These are phyloP conservation scores for Macaca mulatta DNA, from an alignment of 2,113 vertebrate genomes.

Conservation along the genomic window DNA sequence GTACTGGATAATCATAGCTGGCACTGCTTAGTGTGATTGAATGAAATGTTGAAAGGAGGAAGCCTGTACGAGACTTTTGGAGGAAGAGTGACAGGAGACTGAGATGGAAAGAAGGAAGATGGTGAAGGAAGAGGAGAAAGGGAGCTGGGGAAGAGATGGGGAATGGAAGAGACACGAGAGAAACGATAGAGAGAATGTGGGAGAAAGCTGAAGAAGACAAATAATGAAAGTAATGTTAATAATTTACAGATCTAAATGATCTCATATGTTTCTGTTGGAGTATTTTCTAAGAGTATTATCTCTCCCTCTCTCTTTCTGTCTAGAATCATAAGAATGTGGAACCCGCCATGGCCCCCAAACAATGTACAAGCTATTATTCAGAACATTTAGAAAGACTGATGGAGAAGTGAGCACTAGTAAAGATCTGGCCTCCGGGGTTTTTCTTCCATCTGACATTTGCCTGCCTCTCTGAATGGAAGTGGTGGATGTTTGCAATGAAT, in stretches of 20 bases:
- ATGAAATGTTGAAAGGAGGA: neutral
- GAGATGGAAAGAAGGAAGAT: neutral
- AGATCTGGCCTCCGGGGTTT: neutral
- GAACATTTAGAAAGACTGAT: neutral
- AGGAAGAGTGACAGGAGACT: no score
- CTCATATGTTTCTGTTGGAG: neutral
- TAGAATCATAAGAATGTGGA: conserved; percentile 8
- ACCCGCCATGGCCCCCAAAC: neutral
- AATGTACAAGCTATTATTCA: neutral
- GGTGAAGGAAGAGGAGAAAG: neutral
- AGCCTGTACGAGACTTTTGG: neutral
- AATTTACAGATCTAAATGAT: neutral
- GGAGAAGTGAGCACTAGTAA: neutral
- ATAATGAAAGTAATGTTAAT: neutral
- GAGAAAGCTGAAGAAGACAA: neutral
- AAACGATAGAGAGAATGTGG: neutral
- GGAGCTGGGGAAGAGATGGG: neutral
- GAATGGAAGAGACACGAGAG: neutral
- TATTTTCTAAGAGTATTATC: neutral
- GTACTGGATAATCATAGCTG: no score
- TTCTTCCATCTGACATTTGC: neutral
- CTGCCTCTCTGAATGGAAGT: neutral
- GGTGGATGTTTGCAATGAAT: neutral
- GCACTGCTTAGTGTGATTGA: neutral
- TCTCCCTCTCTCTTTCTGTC: neutral